Percentiles rank a stretch among this genome's conserved stretches.
Evolutionary conservation across 2,888 invertebrate species (phyloP).

Genomic region (Catonia carolina): DNA sequence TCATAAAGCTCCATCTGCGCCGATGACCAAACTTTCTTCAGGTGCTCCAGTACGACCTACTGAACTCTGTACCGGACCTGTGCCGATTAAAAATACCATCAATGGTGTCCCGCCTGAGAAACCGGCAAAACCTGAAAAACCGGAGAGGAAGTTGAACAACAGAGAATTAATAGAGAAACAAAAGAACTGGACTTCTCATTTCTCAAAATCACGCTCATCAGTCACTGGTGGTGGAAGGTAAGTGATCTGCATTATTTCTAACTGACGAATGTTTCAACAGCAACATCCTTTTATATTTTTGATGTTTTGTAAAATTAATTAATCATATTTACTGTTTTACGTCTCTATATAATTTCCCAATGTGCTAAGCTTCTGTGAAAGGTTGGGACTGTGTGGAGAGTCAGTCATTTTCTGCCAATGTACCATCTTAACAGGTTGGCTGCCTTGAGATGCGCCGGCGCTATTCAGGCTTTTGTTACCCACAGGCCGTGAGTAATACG

Average conservation of each 20-base stretch:
- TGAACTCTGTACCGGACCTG: slow-evolving; percentile 32
- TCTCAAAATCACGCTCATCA: slow-evolving; percentile 69
- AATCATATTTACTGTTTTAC: no score
- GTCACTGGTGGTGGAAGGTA: slow-evolving; percentile 20
- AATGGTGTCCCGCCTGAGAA: slow-evolving; percentile 45
- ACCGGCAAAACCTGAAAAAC: slow-evolving; percentile 69
- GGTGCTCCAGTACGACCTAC: neutral
- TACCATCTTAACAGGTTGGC: no score
- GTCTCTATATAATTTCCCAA: no score
- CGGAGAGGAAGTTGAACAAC: slow-evolving; percentile 72
- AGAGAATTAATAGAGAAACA: slow-evolving; percentile 85
- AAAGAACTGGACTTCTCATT: slow-evolving; percentile 88
- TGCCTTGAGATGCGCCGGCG: no score
- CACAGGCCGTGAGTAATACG: no score
- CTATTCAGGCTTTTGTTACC: no score
- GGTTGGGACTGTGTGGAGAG: no score
- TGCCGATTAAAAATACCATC: slow-evolving; percentile 23
- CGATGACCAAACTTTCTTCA: slow-evolving; percentile 7
- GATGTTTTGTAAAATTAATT: neutral
- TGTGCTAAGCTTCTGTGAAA: no score
- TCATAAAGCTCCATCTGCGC: neutral
- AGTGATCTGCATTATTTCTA: neutral
- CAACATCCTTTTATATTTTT: neutral
- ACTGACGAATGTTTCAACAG: no score
- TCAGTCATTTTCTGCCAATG: no score